Conservation (phyloP, 2,888 invertebrate genomes). For the Drosophila acutilabella region DNA sequence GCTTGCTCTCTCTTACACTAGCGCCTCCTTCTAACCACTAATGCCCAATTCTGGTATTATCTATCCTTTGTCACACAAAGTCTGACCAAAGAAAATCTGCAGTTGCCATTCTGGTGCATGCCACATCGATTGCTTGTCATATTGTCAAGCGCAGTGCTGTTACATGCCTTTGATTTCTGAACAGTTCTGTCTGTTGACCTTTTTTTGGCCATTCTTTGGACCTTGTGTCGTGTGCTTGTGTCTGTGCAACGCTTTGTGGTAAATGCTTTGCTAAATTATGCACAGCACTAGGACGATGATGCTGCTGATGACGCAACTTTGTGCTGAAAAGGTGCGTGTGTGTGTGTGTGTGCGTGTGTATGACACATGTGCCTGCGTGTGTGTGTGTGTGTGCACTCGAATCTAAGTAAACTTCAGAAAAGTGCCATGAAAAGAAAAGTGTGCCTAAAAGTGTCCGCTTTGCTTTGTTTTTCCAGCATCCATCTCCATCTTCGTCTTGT, state of each 20-base stretch:
- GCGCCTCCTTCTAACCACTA: not conserved
- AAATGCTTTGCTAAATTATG: conserved; percentile 69
- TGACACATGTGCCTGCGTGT: not conserved
- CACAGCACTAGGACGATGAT: conserved; percentile 44
- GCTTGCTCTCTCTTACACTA: no score
- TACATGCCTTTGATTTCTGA: conserved; percentile 1
- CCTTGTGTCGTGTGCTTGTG: not conserved
- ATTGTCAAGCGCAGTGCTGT: not conserved
- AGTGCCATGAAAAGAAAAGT: conserved; percentile 13
- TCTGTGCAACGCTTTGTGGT: conserved; percentile 34
- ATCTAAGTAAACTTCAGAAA: conserved; percentile 58
- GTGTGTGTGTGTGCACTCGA: conserved; percentile 38
- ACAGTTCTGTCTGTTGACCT: not conserved
- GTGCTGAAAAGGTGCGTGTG: not conserved
- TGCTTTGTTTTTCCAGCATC: not conserved
- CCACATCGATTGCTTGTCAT: conserved; percentile 13
- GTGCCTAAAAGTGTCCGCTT: conserved; percentile 51
- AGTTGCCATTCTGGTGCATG: conserved; percentile 1
- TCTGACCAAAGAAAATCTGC: not conserved
- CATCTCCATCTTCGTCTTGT: not conserved
- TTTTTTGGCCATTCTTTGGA: conserved; percentile 5
- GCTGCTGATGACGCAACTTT: not conserved
- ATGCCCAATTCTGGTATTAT: conserved; percentile 10
- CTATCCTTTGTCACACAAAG: not conserved
- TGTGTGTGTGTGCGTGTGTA: not conserved